Evolutionary conservation across 1,140 invertebrate genomes (phyloP).

Genomic region (Latrodectus geometricus): DNA sequence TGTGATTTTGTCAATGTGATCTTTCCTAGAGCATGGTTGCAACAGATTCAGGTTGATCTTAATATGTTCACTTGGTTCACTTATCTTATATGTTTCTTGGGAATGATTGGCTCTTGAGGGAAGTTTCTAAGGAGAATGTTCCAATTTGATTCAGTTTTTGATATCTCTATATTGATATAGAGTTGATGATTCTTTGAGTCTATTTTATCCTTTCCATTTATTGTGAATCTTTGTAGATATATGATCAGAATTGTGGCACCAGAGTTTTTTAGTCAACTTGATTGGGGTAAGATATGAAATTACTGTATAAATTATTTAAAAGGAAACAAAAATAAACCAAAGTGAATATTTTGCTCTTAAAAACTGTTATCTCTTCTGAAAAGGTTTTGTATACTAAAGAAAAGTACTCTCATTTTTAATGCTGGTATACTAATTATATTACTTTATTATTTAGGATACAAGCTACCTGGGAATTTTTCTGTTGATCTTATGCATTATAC

Average conservation of each 20-base stretch:
- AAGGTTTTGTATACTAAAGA: not conserved
- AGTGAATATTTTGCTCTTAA: no score
- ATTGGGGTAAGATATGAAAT: no score
- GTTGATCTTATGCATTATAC: slow-evolving; percentile 21
- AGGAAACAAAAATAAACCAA: no score
- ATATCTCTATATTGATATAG: slow-evolving; percentile 3
- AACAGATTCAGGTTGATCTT: not conserved
- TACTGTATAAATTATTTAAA: no score
- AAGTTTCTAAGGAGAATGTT: not conserved
- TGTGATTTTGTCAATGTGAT: no score
- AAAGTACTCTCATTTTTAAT: not conserved
- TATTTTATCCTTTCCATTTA: not conserved
- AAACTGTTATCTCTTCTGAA: no score
- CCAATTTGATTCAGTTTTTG: not conserved
- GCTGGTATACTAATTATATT: not conserved
- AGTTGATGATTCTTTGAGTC: slow-evolving; percentile 7
- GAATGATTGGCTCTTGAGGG: not conserved
- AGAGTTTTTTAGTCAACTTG: not conserved
- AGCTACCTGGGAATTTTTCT: slow-evolving; percentile 43
- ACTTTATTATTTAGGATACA: slow-evolving; percentile 49
- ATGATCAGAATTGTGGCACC: not conserved
- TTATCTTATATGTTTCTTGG: no score
- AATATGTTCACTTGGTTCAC: not conserved
- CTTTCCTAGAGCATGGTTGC: not conserved
- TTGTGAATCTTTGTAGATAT: not conserved